These are phyloP conservation scores for Monochamus saltuarius DNA, from an alignment of 1,140 invertebrate genomes.

Conservation along the genomic window DNA sequence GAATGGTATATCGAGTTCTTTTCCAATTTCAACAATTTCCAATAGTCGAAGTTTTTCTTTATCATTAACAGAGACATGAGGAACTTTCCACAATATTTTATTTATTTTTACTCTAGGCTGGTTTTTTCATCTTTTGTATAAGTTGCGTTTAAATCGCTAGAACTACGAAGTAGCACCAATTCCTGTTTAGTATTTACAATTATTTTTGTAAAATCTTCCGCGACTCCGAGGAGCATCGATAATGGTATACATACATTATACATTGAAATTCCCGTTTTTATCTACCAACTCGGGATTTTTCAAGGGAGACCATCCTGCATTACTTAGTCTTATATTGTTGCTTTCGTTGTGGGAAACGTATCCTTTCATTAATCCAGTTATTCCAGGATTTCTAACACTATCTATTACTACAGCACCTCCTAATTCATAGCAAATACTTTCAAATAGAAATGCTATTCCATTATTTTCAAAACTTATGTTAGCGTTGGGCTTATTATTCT, in stretches of 20 bases:
- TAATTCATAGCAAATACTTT: too few species aligned
- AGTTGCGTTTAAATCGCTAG: slow-evolving; percentile 13
- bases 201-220: slow-evolving; percentile 15
- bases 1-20: slow-evolving; percentile 35
- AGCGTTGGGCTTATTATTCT: too few species aligned
- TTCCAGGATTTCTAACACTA: too few species aligned
- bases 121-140: neutral
- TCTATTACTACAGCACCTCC: too few species aligned
- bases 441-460: too few species aligned
- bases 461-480: too few species aligned
- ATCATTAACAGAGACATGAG: too few species aligned
- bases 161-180: slow-evolving; percentile 11
- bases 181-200: slow-evolving; percentile 13
- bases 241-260: slow-evolving; percentile 14
- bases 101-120: slow-evolving; percentile 5
- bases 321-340: slow-evolving; percentile 1
- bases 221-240: slow-evolving; percentile 8
- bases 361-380: neutral
- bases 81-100: slow-evolving; percentile 18
- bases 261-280: slow-evolving; percentile 3
- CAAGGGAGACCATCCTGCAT: neutral
- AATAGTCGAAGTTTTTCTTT: too few species aligned
- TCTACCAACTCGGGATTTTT: neutral
- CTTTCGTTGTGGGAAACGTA: neutral
- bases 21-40: slow-evolving; percentile 19